These are phyloP conservation scores for Fabriciana adippe DNA, from an alignment of 2,888 invertebrate species.

Conservation along the genomic window DNA sequence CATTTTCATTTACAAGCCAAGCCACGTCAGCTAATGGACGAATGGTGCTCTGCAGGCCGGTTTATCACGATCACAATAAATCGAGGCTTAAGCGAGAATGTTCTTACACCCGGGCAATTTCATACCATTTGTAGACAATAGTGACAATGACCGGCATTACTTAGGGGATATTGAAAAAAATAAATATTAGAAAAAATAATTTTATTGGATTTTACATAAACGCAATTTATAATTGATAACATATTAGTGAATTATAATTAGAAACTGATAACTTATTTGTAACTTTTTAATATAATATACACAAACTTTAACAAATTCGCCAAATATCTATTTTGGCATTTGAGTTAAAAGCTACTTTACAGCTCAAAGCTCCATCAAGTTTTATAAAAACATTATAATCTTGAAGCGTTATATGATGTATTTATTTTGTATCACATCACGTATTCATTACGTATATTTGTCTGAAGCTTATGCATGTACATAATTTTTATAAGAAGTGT, in stretches of 20 bases:
- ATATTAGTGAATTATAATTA: too few species aligned
- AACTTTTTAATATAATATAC: not conserved
- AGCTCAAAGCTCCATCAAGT: conserved; percentile 13
- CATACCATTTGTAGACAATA: conserved; percentile 39
- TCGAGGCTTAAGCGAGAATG: conserved; percentile 55
- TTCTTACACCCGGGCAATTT: conserved; percentile 55
- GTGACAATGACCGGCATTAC: conserved; percentile 21
- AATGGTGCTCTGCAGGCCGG: conserved; percentile 62
- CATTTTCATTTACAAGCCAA: conserved; percentile 52
- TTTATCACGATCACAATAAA: conserved; percentile 75
- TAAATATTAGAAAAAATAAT: too few species aligned
- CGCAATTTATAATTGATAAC: too few species aligned
- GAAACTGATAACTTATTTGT: not conserved
- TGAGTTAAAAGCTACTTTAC: conserved; percentile 18
- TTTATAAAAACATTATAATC: conserved; percentile 9
- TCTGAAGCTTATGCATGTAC: too few species aligned
- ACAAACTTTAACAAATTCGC: conserved; percentile 1
- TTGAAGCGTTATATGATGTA: conserved; percentile 3
- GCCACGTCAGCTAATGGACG: conserved; percentile 61
- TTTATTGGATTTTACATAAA: too few species aligned
- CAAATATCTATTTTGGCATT: conserved; percentile 3
- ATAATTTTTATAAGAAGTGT: too few species aligned
- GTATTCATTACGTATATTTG: not conserved
- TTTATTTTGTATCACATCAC: not conserved
- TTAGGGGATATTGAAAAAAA: not conserved